Conservation (phyloP, 35 echinoderm and acorn worm genomes). For the Apostichopus californicus region DNA sequence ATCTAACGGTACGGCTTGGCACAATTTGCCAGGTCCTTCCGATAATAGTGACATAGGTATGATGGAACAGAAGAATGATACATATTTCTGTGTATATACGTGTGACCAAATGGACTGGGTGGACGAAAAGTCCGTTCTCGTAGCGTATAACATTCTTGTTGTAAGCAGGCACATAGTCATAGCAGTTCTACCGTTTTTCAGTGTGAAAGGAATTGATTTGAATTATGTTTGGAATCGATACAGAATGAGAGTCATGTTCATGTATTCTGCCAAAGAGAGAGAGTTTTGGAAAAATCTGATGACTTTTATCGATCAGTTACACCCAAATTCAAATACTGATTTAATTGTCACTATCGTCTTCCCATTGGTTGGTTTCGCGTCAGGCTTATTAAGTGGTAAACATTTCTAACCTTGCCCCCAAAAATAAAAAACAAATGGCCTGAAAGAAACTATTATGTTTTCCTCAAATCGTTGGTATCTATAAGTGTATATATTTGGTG, state of each 20-base stretch:
- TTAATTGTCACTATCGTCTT: not conserved
- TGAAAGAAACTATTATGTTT: too few relatives aligned
- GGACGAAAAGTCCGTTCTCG: not conserved
- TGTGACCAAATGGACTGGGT: not conserved
- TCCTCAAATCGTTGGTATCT: too few relatives aligned
- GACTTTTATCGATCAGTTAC: not conserved
- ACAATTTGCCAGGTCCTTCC: not conserved
- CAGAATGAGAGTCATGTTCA: not conserved
- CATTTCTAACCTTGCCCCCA: not conserved
- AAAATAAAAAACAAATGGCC: too few relatives aligned
- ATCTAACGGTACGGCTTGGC: not conserved
- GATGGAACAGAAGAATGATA: not conserved
- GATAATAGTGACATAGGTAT: not conserved
- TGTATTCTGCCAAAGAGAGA: not conserved
- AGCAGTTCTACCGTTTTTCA: not conserved
- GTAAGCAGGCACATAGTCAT: not conserved
- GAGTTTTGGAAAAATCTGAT: slow-evolving; percentile 3
- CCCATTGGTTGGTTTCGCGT: slow-evolving; percentile 11
- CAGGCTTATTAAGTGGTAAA: not conserved
- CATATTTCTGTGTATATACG: slow-evolving; percentile 8
- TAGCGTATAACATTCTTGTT: not conserved
- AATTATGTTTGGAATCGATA: slow-evolving; percentile 8
- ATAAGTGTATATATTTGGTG: too few relatives aligned
- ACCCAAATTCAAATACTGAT: not conserved
- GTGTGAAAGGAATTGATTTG: slow-evolving; percentile 10